Evolutionary conservation across 2,113 vertebrate genomes (phyloP), one percentile per base, ranked within the genome.

Genomic region (Neolamprologus caudopunctatus): DNA sequence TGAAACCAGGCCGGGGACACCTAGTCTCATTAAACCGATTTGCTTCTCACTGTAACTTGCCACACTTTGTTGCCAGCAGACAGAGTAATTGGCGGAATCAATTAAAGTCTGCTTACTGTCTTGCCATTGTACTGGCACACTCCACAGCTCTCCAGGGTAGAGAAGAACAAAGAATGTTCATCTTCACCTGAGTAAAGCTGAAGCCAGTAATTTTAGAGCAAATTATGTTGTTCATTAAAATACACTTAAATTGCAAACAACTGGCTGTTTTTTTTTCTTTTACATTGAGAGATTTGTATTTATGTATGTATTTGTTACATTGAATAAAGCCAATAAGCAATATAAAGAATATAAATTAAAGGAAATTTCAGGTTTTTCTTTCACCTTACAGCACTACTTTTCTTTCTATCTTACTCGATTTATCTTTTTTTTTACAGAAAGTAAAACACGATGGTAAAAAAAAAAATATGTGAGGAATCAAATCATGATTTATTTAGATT

Each of bases 1-100:
- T 68, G 86, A 91, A 83, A 89, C 82, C 78, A 86, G 89, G 66
- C 80, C 51, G 10, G 79, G 80, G 78, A 87, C 75, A 91, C 61
- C 66, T 66, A 14, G 75, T 91, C 88, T 94, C 88, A 94, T 93
- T 93, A 93, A 81, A 90, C 83, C 90, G 40, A 57, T 47, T 87
- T 83, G 82, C 84, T 82, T 80, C 82, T 88, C 73, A 79, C 88
- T 91, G 90, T 87, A 57, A 91, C 89, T 84, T 58, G 87, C 90
- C 87, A 93, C 37, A 78, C 89, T 92, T 75, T 87, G 88, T 83
- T 84, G 87, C 85, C 87, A 71, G 89, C 80, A 80, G 89, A 86
- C 75, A 42, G 85, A 90, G 86, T 95, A 95, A 95, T 93, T 95
- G 94, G 94, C 73, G 14, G 88, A 86, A 92, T 95, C 89, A 93